phyloP scores from a whole-genome alignment of 2,797 vertebrate species.

The Zenarchopterus dispar region DNA sequence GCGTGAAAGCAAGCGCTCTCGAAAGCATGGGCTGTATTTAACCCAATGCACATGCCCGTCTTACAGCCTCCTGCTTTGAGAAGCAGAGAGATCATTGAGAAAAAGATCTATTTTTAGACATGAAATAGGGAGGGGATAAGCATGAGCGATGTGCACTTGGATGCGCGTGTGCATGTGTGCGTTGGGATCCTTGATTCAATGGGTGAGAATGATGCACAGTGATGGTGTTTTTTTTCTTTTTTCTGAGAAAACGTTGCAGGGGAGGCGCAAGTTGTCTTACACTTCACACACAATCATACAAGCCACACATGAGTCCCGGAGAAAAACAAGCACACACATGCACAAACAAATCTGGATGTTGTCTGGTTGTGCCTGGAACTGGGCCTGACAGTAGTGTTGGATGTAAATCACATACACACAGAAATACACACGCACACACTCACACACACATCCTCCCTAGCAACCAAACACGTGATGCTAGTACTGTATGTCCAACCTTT shows the following conservation, averaged over 20 bases:
- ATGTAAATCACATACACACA: conserved; percentile 59
- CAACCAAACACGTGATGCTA: conserved; percentile 68
- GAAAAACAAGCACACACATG: conserved; percentile 31
- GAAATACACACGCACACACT: conserved; percentile 24
- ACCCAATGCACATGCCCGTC: conserved; percentile 66
- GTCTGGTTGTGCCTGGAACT: conserved; percentile 67
- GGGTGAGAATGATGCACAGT: conserved; percentile 69
- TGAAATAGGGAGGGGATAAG: conserved; percentile 67
- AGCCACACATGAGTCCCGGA: conserved; percentile 52
- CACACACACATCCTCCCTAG: conserved; percentile 62
- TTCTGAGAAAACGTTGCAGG: conserved; percentile 65
- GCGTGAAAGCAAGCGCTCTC: conserved; percentile 49
- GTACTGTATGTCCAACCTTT: conserved; percentile 75
- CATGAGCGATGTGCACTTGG: conserved; percentile 28
- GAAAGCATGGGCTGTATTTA: conserved; percentile 66
- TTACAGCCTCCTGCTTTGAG: conserved; percentile 68
- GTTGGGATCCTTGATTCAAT: conserved; percentile 49
- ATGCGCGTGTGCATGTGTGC: conserved; percentile 4
- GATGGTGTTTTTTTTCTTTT: conserved; percentile 63
- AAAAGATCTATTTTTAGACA: conserved; percentile 78
- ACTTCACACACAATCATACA: conserved; percentile 68
- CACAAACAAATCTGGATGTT: conserved; percentile 67
- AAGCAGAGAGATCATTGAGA: conserved; percentile 75
- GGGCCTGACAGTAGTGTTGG: conserved; percentile 72
- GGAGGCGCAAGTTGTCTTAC: conserved; percentile 58